phyloP scores from a whole-genome alignment of 2,113 vertebrate genomes.

The Micronycteris hirsuta region DNA sequence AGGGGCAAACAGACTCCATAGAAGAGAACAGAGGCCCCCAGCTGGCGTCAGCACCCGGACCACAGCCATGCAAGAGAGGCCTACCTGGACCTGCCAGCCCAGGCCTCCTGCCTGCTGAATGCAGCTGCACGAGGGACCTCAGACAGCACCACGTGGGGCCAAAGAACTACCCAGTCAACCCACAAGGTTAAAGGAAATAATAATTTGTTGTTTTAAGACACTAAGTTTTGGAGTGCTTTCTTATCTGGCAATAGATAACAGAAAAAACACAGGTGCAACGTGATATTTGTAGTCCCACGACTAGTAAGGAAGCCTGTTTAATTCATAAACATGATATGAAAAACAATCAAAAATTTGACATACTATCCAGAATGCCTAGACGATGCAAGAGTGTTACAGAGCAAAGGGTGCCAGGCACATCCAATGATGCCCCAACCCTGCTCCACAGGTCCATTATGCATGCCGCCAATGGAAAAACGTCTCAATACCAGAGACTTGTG shows the following conservation, averaged over 20 bases:
- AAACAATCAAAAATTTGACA: background rate
- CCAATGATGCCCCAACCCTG: too few relatives aligned
- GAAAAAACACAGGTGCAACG: background rate
- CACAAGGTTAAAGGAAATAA: background rate
- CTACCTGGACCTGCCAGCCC: background rate
- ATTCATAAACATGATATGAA: background rate
- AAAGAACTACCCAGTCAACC: background rate
- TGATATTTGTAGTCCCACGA: background rate
- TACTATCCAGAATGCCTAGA: background rate
- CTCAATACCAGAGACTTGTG: too few relatives aligned
- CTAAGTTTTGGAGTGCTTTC: background rate
- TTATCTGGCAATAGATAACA: background rate
- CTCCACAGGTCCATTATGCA: too few relatives aligned
- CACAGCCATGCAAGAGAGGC: background rate
- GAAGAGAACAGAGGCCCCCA: background rate
- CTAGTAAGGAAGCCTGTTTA: background rate
- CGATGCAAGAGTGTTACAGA: background rate
- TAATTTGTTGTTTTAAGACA: background rate
- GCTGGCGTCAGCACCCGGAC: background rate
- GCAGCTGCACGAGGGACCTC: background rate
- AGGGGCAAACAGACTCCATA: background rate
- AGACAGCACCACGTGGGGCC: accelerated
- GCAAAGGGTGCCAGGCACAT: too few relatives aligned
- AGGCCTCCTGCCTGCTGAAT: background rate
- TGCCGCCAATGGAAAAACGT: too few relatives aligned